phyloP scores from a whole-genome alignment of 2,797 vertebrate genomes.

The Rhinichthys osculus region DNA sequence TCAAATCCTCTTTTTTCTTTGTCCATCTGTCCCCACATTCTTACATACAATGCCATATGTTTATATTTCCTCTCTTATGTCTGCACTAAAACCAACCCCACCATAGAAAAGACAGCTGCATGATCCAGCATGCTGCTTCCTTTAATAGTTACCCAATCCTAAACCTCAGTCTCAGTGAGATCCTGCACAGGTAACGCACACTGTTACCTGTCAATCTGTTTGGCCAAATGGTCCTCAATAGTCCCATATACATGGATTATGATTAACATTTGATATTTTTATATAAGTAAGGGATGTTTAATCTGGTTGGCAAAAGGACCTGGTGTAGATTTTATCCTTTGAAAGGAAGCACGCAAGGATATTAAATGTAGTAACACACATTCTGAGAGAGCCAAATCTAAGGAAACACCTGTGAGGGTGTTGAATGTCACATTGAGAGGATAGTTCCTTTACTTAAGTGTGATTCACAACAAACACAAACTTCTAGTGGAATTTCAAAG shows the following conservation, averaged over 20 bases:
- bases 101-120: slow-evolving; percentile 61
- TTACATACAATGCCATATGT: slow-evolving; percentile 33
- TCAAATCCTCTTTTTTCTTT: slow-evolving; percentile 55
- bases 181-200: background rate
- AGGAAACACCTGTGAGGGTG: slow-evolving; percentile 26
- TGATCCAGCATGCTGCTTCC: slow-evolving; percentile 60
- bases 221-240: background rate
- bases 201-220: slow-evolving; percentile 38
- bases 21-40: slow-evolving; percentile 68
- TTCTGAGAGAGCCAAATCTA: background rate
- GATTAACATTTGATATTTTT: slow-evolving; percentile 6
- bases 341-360: background rate
- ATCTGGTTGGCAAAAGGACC: slow-evolving; percentile 4
- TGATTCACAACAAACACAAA: background rate
- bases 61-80: slow-evolving; percentile 52
- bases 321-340: slow-evolving; percentile 15
- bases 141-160: slow-evolving; percentile 56
- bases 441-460: background rate
- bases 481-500: background rate
- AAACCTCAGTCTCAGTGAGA: background rate
- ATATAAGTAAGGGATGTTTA: background rate
- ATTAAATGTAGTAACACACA: background rate
- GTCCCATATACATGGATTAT: background rate
- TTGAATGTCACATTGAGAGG: background rate
- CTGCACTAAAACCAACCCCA: slow-evolving; percentile 22